Base-by-base conservation (phyloP, 2,888 invertebrate species). In the Baronia brevicornis region DNA sequence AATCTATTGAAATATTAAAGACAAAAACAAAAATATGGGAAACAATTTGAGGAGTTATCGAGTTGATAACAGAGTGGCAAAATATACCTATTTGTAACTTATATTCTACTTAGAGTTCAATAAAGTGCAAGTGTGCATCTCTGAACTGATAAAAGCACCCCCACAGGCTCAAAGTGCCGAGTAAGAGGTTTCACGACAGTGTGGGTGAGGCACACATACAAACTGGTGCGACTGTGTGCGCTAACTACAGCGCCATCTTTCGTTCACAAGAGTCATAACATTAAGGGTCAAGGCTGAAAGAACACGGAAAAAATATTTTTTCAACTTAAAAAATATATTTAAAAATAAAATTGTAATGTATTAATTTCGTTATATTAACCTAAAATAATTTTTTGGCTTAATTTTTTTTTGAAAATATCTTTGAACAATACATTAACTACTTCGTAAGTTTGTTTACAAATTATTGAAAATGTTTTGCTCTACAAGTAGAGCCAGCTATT, bases 221-320 rank as follows among this genome's bases (percentile, higher is more conserved):
- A 13, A 13, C 9, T 11, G 5, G 8, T 13, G 29, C 39, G 38
- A 38, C 46, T 64, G 70, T 71, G 71, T 54, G 64, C 54, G 61
- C 42, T 33, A 44, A 39, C 32, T 25, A n/a, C 51, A 61, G 52
- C 73, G 84, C 79, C 84, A 72, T 73, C 82, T 79, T 66, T 61
- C 55, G 75, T 42, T 53, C 45, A 66, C n/a, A 66, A 35, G 51
- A 74, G 53, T 26, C 36, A 32, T 43, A 53, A 56, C 41, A 36
- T 43, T 43, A 43, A 53, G 46, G 72, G 71, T 75, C 77, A 80
- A 82, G 78, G 79, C 77, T 77, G 72, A 72, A 63, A 77, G 78
- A 78, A 61, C 67, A 59, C 72, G 58, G 62, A 70, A 64, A 68
- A 35, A 39, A 64, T 66, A 74, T 70, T 70, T 69, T 67, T 62